These are phyloP conservation scores for Andrena cerasifolii DNA, from an alignment of 1,140 invertebrate species.

Conservation along the genomic window DNA sequence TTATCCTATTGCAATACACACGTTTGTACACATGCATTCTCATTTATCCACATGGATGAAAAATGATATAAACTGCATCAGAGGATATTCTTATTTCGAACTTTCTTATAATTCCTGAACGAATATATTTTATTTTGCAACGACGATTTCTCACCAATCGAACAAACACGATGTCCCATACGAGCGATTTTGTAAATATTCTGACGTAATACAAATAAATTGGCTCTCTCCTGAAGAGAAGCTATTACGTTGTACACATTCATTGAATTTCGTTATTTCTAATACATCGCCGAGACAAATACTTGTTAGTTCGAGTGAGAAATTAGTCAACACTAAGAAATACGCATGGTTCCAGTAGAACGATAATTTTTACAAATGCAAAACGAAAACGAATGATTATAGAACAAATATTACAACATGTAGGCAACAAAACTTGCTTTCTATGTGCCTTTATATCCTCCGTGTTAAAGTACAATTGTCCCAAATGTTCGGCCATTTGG, in stretches of 20 bases:
- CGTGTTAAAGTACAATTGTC: conserved; percentile 25
- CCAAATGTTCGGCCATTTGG: conserved; percentile 7
- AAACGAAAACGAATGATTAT: conserved; percentile 34
- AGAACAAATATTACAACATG: conserved; percentile 23
- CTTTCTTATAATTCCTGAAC: neutral
- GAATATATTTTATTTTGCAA: neutral
- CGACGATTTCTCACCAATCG: neutral
- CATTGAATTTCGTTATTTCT: too few species aligned
- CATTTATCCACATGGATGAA: conserved; percentile 41
- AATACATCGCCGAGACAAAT: neutral
- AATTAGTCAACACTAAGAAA: neutral
- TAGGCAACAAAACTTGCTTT: conserved; percentile 9
- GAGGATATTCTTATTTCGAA: neutral
- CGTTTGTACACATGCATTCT: conserved; percentile 68
- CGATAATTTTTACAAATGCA: conserved; percentile 38
- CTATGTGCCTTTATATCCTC: conserved; percentile 5
- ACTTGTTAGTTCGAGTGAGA: neutral
- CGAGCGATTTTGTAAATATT: neutral
- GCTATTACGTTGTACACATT: neutral
- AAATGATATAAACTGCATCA: conserved; percentile 52
- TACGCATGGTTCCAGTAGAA: neutral
- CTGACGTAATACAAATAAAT: neutral
- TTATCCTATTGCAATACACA: conserved; percentile 57
- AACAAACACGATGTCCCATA: neutral
- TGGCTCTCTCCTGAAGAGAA: neutral